Conservation (phyloP, 2,797 vertebrate genomes). For the Chromobotia macracanthus region DNA sequence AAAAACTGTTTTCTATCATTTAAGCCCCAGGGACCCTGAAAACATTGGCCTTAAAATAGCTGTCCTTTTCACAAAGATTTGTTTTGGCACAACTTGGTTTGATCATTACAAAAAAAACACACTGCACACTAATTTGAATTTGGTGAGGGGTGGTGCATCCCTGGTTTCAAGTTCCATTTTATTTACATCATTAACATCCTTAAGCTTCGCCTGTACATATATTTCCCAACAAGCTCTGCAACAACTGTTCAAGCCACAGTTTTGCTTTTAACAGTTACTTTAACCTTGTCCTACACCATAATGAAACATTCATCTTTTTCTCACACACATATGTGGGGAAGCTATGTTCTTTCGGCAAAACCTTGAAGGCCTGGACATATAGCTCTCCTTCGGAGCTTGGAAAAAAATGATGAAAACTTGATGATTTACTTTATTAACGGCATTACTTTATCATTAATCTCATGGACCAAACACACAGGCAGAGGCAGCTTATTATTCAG, state of each 20-base stretch:
- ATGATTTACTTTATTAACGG: slow-evolving; percentile 41
- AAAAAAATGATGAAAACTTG: slow-evolving; percentile 30
- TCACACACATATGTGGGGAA: not conserved
- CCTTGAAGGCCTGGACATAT: slow-evolving; percentile 13
- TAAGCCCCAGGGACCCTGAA: no score
- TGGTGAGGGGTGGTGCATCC: not conserved
- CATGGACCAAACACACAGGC: slow-evolving; percentile 23
- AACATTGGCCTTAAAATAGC: no score
- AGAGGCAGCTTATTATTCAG: not conserved
- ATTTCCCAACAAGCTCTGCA: not conserved
- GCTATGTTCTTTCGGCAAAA: slow-evolving; percentile 9
- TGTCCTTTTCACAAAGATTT: no score
- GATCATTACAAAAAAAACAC: no score
- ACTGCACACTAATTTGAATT: no score
- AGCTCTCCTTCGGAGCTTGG: slow-evolving; percentile 14
- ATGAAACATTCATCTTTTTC: slow-evolving; percentile 2
- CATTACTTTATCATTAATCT: slow-evolving; percentile 34
- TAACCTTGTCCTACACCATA: slow-evolving; percentile 25
- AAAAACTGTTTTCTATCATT: no score
- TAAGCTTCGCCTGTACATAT: no score
- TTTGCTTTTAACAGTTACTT: not conserved
- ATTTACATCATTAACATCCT: no score
- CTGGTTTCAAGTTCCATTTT: no score
- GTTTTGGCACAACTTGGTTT: no score
- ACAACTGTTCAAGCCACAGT: no score